A percentile compares a stretch with the other conserved stretches of the same genome.
phyloP scores from a whole-genome alignment of 2,113 vertebrate species.

The Eulemur rufifrons region DNA sequence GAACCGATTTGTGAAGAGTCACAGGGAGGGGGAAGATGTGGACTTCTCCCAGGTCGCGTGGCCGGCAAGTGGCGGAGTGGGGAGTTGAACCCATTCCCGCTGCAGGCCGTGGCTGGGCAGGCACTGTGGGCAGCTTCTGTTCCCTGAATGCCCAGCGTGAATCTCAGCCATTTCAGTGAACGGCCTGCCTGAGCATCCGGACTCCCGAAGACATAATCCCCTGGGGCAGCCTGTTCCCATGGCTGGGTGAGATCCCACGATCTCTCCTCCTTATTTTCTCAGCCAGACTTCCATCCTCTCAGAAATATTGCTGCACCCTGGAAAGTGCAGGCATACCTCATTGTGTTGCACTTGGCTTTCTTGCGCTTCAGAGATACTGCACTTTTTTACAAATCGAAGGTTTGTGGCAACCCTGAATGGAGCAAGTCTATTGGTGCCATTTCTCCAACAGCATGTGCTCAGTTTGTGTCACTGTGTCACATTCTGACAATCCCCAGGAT shows the following conservation, averaged over 20 bases:
- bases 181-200: accelerated
- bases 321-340: background rate
- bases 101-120: background rate
- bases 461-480: background rate
- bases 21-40: background rate
- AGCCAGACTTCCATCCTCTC: background rate
- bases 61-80: background rate
- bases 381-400: background rate
- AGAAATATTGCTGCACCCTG: background rate
- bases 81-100: background rate
- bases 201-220: background rate
- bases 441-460: background rate
- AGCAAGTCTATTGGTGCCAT: background rate
- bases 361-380: too few relatives aligned
- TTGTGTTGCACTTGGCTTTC: too few relatives aligned
- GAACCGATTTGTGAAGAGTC: background rate
- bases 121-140: accelerated
- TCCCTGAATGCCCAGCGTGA: accelerated
- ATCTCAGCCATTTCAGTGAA: accelerated
- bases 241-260: accelerated
- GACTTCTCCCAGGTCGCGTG: background rate
- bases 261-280: background rate
- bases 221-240: background rate
- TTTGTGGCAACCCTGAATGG: background rate
- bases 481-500: background rate